phyloP scores from a whole-genome alignment of 2,113 vertebrate genomes.

The Alces alces region DNA sequence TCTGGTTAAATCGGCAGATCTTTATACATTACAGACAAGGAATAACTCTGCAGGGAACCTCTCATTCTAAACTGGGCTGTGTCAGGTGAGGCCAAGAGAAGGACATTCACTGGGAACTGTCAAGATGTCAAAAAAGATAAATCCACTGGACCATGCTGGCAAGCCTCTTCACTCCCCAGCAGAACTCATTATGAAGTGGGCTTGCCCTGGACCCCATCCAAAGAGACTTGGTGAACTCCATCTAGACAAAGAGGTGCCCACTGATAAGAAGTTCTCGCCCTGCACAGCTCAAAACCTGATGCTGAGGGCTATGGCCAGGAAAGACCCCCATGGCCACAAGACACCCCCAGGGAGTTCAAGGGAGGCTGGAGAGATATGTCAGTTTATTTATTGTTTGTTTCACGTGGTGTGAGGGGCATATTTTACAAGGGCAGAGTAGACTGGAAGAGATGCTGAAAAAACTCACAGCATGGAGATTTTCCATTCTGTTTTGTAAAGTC shows the following conservation, averaged over 20 bases:
- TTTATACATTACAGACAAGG: not conserved
- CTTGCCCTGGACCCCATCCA: not conserved
- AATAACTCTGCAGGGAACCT: not conserved
- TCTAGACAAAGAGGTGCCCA: not conserved
- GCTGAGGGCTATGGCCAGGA: not conserved
- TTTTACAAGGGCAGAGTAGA: not conserved
- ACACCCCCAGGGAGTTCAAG: not conserved
- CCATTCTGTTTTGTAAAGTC: not conserved
- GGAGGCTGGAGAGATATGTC: not conserved
- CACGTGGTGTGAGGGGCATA: not conserved
- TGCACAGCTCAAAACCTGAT: accelerated
- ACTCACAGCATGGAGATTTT: not conserved
- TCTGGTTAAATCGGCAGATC: not conserved
- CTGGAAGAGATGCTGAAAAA: not conserved
- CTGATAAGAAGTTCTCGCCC: not conserved
- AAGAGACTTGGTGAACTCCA: not conserved
- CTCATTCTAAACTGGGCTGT: not conserved
- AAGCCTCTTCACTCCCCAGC: not conserved
- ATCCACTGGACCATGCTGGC: not conserved
- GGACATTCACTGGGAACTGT: slow-evolving; percentile 17
- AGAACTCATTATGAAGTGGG: not conserved
- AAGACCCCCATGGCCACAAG: not conserved
- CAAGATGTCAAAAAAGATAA: slow-evolving; percentile 46
- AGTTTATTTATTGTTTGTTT: not conserved
- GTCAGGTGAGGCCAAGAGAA: not conserved